Base-by-base conservation (phyloP, 1,140 invertebrate genomes). In the Aphidius gifuensis region DNA sequence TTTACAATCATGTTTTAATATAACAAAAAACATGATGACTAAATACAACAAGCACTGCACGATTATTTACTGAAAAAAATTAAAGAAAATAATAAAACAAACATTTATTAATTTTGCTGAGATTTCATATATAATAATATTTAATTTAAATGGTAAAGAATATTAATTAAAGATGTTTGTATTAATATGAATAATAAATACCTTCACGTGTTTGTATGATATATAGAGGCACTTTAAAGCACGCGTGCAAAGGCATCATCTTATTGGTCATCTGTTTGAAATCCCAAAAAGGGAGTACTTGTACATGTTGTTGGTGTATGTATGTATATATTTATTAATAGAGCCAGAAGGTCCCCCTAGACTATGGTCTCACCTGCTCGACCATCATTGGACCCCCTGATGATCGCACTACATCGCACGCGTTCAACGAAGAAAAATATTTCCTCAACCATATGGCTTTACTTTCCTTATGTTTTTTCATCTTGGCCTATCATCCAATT, bases 181-280 rank as follows among this genome's bases (percentile, higher is more conserved):
- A 23, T 32, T 2, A 3, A 32, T 32, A 32, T 32, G 2, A 32
- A 32, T 32, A 32, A 32, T 32, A 32, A 32, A 32, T 32, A 32
- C 23, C 23, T 32, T 2, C 4, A 32, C 4, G 23, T 32, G 23
- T 32, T 32, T 32, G 23, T 32, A 44, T 43, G 50, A 39, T 40
- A 40, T 40, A 6, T n/a, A 16, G 9, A 43, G 21, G 48, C 7
- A 65, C 43, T 46, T 40, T 9, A 9, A 51, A 44, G 53, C 61
- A 50, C 44, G 53, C 44, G 62, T 62, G 61, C 61, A 62, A 62
- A 58, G 62, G 53, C 60, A 40, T 32, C 23, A 32, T 32, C 44
- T 58, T 56, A 23, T 49, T 62, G 73, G 70, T 75, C 74, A 74
- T 75, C 69, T 69, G 72, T 71, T 68, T 69, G 64, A 73, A 66